A percentile compares a stretch with the other conserved stretches of the same genome.
Conservation (phyloP, 2,797 vertebrate genomes). For the Fundulus diaphanus region DNA sequence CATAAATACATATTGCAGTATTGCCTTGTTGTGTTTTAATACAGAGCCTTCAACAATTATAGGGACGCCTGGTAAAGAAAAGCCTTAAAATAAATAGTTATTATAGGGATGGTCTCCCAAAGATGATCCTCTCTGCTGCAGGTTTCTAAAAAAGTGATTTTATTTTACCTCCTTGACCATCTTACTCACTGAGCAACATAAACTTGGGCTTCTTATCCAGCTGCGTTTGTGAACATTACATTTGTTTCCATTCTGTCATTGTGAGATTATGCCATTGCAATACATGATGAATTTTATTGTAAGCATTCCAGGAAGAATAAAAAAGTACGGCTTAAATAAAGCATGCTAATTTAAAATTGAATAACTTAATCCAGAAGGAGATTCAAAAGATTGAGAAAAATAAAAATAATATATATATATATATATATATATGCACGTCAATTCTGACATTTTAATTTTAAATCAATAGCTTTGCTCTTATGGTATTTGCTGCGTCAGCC, state of each 20-base stretch:
- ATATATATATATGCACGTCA: no score
- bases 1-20: not conserved
- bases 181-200: not conserved
- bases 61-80: not conserved
- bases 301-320: not conserved
- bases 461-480: conserved; percentile 42
- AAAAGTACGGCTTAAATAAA: not conserved
- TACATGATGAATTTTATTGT: not conserved
- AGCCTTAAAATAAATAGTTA: not conserved
- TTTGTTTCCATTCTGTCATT: not conserved
- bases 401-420: no score
- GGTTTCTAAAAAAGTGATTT: no score
- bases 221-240: not conserved
- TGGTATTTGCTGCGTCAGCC: conserved; percentile 58
- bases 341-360: not conserved
- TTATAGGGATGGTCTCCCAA: no score
- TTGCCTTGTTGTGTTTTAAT: not conserved
- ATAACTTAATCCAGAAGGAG: not conserved
- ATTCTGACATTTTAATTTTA: conserved; percentile 7
- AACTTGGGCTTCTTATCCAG: no score
- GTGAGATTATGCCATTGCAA: not conserved
- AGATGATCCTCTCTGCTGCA: not conserved
- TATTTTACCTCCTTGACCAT: not conserved
- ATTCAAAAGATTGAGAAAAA: not conserved
- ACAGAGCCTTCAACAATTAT: not conserved